A percentile compares a stretch with the other conserved stretches of the same genome.
Conservation (phyloP, 2,113 vertebrate genomes). For the Chionodraco myersi region DNA sequence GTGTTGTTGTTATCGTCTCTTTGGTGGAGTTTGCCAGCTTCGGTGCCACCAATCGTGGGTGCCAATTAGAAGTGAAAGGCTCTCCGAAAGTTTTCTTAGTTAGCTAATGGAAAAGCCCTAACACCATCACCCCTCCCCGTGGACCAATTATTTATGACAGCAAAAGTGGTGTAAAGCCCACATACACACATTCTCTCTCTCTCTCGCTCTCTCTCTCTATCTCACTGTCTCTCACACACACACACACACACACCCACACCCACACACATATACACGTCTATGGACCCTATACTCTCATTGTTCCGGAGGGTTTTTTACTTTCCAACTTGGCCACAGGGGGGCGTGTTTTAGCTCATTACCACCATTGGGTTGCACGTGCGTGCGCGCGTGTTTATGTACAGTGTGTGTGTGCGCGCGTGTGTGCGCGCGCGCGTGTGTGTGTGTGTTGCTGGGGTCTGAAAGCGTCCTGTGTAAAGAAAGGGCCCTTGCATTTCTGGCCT, state of each 20-base stretch:
- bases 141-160: constrained; percentile 70
- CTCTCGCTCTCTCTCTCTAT: not conserved
- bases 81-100: constrained; percentile 50
- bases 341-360: constrained; percentile 45
- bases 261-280: not conserved
- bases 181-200: not conserved
- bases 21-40: constrained; percentile 34
- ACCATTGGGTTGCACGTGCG: not conserved
- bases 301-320: not conserved
- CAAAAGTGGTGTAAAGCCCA: constrained; percentile 1
- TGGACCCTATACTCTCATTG: not conserved
- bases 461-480: constrained; percentile 23
- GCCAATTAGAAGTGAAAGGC: constrained; percentile 59
- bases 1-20: constrained; percentile 16
- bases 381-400: not conserved
- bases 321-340: constrained; percentile 50
- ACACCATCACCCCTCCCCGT: constrained; percentile 24
- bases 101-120: constrained; percentile 31
- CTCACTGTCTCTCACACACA: not conserved
- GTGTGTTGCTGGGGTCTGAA: not conserved
- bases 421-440: not conserved
- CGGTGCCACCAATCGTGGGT: constrained; percentile 29
- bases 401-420: too few relatives aligned
- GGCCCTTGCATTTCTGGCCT: constrained; percentile 21
- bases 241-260: not conserved